Conservation (phyloP, 1,140 invertebrate genomes). For the Dendrolimus punctatus region DNA sequence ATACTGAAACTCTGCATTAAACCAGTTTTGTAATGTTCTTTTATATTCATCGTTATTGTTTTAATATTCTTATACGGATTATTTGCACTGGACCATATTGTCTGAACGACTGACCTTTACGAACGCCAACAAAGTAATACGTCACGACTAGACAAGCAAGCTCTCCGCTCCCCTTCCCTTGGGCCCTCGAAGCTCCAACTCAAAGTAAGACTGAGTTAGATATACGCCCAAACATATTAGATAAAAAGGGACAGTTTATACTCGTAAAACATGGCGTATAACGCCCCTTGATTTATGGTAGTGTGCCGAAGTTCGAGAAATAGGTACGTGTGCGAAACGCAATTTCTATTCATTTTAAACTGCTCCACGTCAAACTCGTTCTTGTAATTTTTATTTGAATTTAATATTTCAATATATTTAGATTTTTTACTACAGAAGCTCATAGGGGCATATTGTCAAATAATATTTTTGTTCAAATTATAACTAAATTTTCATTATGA, state of each 20-base stretch:
- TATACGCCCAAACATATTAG: conserved; percentile 40
- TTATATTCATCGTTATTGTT: no score
- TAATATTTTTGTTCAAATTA: no score
- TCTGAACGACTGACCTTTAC: conserved; percentile 48
- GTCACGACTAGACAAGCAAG: conserved; percentile 60
- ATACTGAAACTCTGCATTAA: no score
- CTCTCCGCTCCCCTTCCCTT: conserved; percentile 39
- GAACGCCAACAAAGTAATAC: conserved; percentile 61
- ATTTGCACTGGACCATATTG: background rate
- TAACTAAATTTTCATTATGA: no score
- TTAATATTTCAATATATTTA: no score
- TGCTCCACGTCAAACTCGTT: background rate
- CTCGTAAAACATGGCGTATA: conserved; percentile 72
- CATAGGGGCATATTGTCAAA: no score
- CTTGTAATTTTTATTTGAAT: background rate
- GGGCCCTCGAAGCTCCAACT: conserved; percentile 34
- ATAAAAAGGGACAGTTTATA: conserved; percentile 50
- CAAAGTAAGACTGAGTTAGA: conserved; percentile 45
- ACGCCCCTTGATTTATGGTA: conserved; percentile 73
- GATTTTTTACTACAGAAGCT: no score
- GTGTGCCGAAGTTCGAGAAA: conserved; percentile 68
- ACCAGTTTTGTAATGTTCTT: no score
- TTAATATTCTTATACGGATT: no score
- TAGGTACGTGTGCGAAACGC: conserved; percentile 54
- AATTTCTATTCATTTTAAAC: conserved; percentile 16